phyloP scores from a whole-genome alignment of 2,888 invertebrate genomes.

The Tachina fera region DNA sequence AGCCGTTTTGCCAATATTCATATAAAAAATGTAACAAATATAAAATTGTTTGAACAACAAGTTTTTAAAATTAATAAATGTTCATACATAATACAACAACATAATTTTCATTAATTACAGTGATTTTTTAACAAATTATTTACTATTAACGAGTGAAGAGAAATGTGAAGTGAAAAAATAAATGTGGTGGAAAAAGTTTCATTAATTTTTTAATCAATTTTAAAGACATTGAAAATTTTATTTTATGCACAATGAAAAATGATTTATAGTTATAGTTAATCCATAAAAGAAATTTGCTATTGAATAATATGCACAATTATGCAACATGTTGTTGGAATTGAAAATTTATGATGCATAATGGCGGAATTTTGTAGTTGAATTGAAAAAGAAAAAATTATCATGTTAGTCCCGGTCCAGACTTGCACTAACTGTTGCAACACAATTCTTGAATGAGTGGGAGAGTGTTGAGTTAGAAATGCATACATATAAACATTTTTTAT shows the following conservation, averaged over 20 bases:
- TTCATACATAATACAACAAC: constrained; percentile 63
- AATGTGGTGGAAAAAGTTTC: constrained; percentile 10
- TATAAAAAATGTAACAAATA: constrained; percentile 17
- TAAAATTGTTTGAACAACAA: constrained; percentile 23
- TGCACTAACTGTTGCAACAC: no score
- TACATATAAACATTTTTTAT: no score
- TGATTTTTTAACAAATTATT: constrained; percentile 59
- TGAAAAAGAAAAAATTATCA: no score
- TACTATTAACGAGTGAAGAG: neutral
- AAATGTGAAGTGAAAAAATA: neutral
- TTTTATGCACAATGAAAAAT: neutral
- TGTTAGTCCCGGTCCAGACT: neutral
- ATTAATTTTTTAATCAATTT: constrained; percentile 37
- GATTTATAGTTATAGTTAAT: neutral
- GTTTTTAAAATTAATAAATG: constrained; percentile 39
- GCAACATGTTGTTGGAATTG: constrained; percentile 10
- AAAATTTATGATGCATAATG: neutral
- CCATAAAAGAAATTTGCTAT: neutral
- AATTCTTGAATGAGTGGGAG: no score
- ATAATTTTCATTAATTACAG: constrained; percentile 56
- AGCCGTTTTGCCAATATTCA: neutral
- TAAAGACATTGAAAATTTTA: constrained; percentile 20
- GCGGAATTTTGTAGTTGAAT: no score
- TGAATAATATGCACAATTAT: neutral
- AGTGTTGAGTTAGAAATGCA: no score